Evolutionary conservation across 2,888 invertebrate genomes (phyloP).

Genomic region (Tromatobia lineatoria): DNA sequence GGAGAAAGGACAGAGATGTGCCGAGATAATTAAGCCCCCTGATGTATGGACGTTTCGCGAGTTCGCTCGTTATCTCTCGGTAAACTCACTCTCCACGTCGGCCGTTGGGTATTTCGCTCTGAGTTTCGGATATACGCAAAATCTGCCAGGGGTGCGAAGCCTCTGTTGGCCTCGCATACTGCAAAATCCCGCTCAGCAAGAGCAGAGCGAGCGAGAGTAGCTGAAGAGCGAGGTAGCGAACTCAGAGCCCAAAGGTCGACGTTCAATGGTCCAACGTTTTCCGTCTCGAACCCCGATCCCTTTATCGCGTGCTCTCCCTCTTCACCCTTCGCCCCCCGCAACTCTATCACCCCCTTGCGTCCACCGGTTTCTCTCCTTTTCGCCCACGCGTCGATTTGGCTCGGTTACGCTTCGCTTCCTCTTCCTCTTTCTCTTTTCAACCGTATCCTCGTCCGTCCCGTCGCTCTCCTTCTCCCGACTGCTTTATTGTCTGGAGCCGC

Average conservation of each 20-base stretch:
- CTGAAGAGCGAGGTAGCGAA: conserved; percentile 68
- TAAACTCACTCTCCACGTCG: conserved; percentile 76
- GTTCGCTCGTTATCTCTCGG: conserved; percentile 86
- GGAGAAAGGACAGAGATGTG: conserved; percentile 78
- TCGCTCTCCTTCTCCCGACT: conserved; percentile 70
- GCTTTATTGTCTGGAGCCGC: conserved; percentile 85
- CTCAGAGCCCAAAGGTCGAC: conserved; percentile 84
- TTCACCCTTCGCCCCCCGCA: conserved; percentile 50
- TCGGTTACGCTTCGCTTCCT: conserved; percentile 44
- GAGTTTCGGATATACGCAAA: conserved; percentile 78
- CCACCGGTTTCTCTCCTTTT: conserved; percentile 47
- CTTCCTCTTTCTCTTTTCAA: conserved; percentile 57
- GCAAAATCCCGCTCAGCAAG: conserved; percentile 71
- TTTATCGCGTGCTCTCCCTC: conserved; percentile 74
- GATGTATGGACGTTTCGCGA: conserved; percentile 85
- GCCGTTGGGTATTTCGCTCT: conserved; percentile 79
- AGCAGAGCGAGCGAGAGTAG: conserved; percentile 53
- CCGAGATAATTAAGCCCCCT: conserved; percentile 85
- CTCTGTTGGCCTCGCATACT: conserved; percentile 61
- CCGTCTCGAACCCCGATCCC: conserved; percentile 79
- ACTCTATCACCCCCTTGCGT: conserved; percentile 64
- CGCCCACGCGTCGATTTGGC: conserved; percentile 34
- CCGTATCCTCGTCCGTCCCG: conserved; percentile 57
- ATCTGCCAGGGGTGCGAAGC: conserved; percentile 64
- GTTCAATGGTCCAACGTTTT: conserved; percentile 84